Conservation (phyloP, 2,113 vertebrate genomes). For the Ceyx margarethae region DNA sequence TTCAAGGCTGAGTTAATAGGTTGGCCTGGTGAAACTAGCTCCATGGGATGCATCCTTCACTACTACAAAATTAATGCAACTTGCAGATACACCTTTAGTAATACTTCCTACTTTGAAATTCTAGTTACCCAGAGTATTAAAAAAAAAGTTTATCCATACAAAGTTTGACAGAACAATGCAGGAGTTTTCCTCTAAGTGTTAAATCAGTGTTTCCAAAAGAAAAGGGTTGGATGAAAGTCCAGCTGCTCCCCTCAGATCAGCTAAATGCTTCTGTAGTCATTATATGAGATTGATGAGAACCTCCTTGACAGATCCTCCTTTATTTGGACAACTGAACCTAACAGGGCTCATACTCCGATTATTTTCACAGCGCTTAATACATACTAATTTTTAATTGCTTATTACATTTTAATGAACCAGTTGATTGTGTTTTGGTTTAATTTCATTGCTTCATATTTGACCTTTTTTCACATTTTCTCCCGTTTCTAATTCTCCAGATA, state of each 20-base stretch:
- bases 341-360: neutral
- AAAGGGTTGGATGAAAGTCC: constrained; percentile 57
- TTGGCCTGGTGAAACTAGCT: neutral
- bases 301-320: constrained; percentile 57
- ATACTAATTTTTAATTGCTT: neutral
- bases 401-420: neutral
- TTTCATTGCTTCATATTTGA: neutral
- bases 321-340: constrained; percentile 44
- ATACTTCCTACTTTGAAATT: neutral
- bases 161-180: constrained; percentile 35
- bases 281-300: constrained; percentile 53
- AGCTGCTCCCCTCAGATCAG: constrained; percentile 62
- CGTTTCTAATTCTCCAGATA: neutral
- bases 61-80: constrained; percentile 2
- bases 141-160: neutral
- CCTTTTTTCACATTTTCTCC: neutral
- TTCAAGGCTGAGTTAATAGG: neutral
- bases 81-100: neutral
- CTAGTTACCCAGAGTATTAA: constrained; percentile 29
- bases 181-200: constrained; percentile 46
- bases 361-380: neutral
- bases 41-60: neutral
- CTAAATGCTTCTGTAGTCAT: constrained; percentile 50
- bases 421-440: neutral
- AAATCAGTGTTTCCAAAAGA: constrained; percentile 45